Evolutionary conservation across 2,113 vertebrate species (phyloP), one percentile per base, ranked within the genome.

Genomic region (Charina bottae): DNA sequence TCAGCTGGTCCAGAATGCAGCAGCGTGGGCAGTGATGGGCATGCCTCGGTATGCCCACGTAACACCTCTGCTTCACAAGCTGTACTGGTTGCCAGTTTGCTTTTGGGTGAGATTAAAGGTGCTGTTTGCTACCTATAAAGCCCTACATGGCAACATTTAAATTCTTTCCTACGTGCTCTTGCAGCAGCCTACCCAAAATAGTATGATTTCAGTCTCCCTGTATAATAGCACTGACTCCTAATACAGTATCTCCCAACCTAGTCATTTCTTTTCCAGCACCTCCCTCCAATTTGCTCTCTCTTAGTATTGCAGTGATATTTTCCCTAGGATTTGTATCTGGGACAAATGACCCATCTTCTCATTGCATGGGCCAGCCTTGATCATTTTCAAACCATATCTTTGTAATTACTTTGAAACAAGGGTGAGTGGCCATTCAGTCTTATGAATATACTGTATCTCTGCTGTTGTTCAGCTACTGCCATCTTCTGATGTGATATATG

Each of bases 381-480:
- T 56, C 85, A 78, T 19, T 64, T 68, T 72, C 60, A 46, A 15
- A 60, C 3, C 0, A 1, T 46, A 59, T 83, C 8, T 15, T 33
- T 54, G 9, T 37, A 86, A 23, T 59, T 55, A 86, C 24, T 90
- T 87, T 37, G 37, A 58, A 93, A 49, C 55, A 90, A 83, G 54
- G 23, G 0, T 56, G 33, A 85, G 33, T 1, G 26, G 9, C 12
- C 21, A 78, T 78, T 89, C 42, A 53, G 10, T 55, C 89, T 88
- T 62, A 83, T 85, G 37, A 58, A 58, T 89, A 33, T 56, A n/a
- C n/a, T n/a, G n/a, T n/a, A 49, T 72, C 72, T 84, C 86, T 24
- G 85, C 84, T 91, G 83, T 55, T 92, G 10, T 58, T 93, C 33
- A 37, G 56, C 92, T 93, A 83, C 85, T 93, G 92, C 94, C 93